Percentiles rank a stretch among this genome's conserved stretches.
Conservation (phyloP, 53 echinoderm and acorn worm species). For the Echinarachnius parma region DNA sequence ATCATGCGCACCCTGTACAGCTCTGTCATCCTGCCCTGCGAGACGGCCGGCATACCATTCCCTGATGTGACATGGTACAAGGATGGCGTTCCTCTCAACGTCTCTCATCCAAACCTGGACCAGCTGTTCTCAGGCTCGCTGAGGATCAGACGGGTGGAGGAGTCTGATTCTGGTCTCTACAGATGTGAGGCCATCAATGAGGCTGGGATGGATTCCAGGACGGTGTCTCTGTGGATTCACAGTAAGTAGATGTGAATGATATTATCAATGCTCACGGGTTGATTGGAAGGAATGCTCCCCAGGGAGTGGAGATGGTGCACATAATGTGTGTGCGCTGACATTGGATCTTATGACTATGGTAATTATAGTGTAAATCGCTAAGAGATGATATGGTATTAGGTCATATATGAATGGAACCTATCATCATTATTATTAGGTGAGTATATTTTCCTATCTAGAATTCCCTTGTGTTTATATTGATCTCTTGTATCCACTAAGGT, state of each 20-base stretch:
- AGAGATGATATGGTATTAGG: too few species aligned
- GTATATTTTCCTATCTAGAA: too few species aligned
- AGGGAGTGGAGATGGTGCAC: too few species aligned
- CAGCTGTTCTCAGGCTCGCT: conserved; percentile 67
- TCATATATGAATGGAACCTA: too few species aligned
- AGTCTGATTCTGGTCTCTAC: conserved; percentile 57
- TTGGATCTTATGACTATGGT: too few species aligned
- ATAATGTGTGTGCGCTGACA: too few species aligned
- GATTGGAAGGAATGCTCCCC: too few species aligned
- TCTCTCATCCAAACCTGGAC: conserved; percentile 54
- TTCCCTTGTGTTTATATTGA: too few species aligned
- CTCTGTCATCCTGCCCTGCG: conserved; percentile 79
- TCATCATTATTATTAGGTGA: too few species aligned
- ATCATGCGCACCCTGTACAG: conserved; percentile 52
- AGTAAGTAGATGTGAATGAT: conserved; percentile 65
- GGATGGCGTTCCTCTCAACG: conserved; percentile 63
- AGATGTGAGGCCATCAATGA: conserved; percentile 75
- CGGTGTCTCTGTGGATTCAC: conserved; percentile 58
- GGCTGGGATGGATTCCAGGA: conserved; percentile 60
- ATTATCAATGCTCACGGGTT: too few species aligned
- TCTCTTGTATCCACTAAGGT: too few species aligned
- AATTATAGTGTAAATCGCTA: too few species aligned
- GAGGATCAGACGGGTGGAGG: conserved; percentile 51
- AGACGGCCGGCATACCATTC: conserved; percentile 73
- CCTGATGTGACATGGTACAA: conserved; percentile 86